These are phyloP conservation scores for Sebastes miniatus DNA, from an alignment of 2,797 vertebrate genomes.

Conservation along the genomic window DNA sequence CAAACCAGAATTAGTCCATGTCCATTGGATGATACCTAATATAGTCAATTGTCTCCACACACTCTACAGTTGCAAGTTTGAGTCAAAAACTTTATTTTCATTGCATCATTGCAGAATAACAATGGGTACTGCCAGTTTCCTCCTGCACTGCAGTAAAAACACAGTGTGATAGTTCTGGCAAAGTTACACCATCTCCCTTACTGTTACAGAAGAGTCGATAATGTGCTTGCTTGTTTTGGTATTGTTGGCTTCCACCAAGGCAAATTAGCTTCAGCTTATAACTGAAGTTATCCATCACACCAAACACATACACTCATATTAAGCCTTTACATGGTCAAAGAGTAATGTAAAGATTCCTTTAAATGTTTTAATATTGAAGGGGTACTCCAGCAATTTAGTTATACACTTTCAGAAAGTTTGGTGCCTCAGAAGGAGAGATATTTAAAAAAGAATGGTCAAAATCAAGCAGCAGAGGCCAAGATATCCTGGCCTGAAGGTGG, in stretches of 20 bases:
- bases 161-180: neutral
- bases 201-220: neutral
- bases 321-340: neutral
- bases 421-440: neutral
- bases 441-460: too few relatives aligned
- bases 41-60: neutral
- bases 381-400: neutral
- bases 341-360: neutral
- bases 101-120: neutral
- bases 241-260: neutral
- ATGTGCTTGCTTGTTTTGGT: neutral
- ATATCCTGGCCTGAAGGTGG: neutral
- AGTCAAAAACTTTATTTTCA: neutral
- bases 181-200: neutral
- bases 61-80: neutral
- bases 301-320: neutral
- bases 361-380: neutral
- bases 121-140: neutral
- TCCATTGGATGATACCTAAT: neutral
- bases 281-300: neutral
- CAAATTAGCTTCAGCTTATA: neutral
- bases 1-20: neutral
- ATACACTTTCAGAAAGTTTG: neutral
- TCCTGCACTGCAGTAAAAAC: neutral
- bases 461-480: neutral